A percentile compares a stretch with the other conserved stretches of the same genome.
Evolutionary conservation across 2,888 invertebrate genomes (phyloP).

Genomic region (Pteria penguin): DNA sequence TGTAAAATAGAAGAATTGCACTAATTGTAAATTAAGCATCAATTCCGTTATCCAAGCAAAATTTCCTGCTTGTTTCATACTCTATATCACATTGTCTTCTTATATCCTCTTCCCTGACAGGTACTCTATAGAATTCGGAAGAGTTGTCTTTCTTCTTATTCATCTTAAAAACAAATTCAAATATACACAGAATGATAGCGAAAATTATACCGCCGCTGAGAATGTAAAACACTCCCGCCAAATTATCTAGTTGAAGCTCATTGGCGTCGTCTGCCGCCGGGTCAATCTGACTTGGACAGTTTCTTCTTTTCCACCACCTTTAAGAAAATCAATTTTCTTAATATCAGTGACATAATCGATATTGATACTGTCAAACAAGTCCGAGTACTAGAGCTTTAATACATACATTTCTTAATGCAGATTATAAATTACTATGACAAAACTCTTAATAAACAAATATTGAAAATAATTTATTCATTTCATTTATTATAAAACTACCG

Average conservation of each 20-base stretch:
- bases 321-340: slow-evolving; percentile 20
- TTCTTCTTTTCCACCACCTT: slow-evolving; percentile 63
- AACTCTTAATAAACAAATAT: not conserved
- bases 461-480: not conserved
- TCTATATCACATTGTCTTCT: not conserved
- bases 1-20: too few relatives aligned
- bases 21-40: too few relatives aligned
- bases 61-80: not conserved
- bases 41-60: not conserved
- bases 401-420: too few relatives aligned
- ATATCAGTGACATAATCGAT: too few relatives aligned
- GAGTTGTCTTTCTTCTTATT: not conserved
- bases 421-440: too few relatives aligned
- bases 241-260: slow-evolving; percentile 67
- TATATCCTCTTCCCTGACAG: not conserved
- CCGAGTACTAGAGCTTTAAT: too few relatives aligned
- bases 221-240: slow-evolving; percentile 72
- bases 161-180: not conserved
- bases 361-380: too few relatives aligned
- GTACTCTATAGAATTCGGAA: not conserved
- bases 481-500: too few relatives aligned
- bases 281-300: slow-evolving; percentile 57
- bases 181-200: slow-evolving; percentile 1
- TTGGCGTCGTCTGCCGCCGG: slow-evolving; percentile 60
- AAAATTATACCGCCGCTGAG: slow-evolving; percentile 59